Evolutionary conservation across 1,140 invertebrate species (phyloP).

Genomic region (Drosophila varians): DNA sequence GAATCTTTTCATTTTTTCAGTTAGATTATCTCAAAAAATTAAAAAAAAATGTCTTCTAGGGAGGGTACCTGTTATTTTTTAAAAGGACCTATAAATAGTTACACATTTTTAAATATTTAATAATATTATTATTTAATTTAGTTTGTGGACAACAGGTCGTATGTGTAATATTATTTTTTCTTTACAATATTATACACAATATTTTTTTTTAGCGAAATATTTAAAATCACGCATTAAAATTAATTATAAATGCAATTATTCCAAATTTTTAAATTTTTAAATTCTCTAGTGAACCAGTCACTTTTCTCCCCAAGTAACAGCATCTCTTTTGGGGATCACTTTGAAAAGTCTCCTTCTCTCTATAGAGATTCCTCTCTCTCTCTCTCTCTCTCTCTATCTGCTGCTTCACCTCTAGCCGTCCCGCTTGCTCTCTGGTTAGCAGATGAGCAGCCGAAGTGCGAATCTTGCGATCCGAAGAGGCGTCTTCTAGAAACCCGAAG

Average conservation of each 20-base stretch:
- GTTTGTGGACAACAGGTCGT: not conserved
- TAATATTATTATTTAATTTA: not conserved
- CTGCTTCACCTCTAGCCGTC: not conserved
- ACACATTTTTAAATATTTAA: too few species aligned
- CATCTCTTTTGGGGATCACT: not conserved
- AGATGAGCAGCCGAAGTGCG: conserved; percentile 8
- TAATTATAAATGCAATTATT: too few species aligned
- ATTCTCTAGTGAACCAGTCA: not conserved
- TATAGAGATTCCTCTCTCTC: not conserved
- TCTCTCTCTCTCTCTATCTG: not conserved
- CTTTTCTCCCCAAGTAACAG: not conserved
- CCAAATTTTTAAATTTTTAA: not conserved
- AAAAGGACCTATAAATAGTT: too few species aligned
- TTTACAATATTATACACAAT: not conserved
- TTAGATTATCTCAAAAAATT: too few species aligned
- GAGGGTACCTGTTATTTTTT: too few species aligned
- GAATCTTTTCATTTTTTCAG: too few species aligned
- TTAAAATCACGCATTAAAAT: too few species aligned
- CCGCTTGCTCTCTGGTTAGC: conserved; percentile 3
- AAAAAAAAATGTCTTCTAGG: too few species aligned
- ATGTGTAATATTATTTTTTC: not conserved
- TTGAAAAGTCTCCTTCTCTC: not conserved
- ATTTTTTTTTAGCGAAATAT: too few species aligned
- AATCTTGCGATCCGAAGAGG: conserved; percentile 1
- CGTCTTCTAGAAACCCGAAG: not conserved